Percentiles rank a stretch among this genome's conserved stretches.
phyloP scores from a whole-genome alignment of 2,797 vertebrate genomes.

The Girardinus metallicus region DNA sequence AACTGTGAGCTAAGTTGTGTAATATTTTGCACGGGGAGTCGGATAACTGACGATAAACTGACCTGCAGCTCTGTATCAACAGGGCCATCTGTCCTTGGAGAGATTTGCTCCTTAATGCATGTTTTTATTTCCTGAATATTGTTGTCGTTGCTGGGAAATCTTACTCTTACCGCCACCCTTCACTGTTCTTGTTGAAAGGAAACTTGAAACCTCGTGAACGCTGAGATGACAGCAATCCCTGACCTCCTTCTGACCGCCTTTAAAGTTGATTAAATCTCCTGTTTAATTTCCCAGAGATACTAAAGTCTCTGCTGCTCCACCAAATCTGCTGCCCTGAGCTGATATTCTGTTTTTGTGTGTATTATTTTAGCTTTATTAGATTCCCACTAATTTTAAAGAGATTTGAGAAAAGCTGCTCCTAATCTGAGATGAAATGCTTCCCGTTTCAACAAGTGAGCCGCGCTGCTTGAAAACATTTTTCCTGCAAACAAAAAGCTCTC shows the following conservation, averaged over 20 bases:
- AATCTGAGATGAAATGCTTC: constrained; percentile 56
- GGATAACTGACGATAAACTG: not conserved
- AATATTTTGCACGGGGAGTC: not conserved
- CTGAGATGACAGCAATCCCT: constrained; percentile 1
- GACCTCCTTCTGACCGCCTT: constrained; percentile 9
- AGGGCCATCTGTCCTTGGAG: not conserved
- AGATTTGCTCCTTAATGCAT: not conserved
- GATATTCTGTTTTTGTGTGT: constrained; percentile 34
- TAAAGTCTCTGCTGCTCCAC: constrained; percentile 13
- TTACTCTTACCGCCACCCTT: not conserved
- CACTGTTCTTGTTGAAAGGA: constrained; percentile 14
- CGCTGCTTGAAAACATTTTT: constrained; percentile 35
- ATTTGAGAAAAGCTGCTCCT: constrained; percentile 40
- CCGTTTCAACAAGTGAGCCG: constrained; percentile 36
- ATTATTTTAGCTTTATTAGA: constrained; percentile 30
- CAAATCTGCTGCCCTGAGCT: constrained; percentile 15
- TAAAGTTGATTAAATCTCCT: constrained; percentile 16
- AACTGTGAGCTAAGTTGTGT: not conserved
- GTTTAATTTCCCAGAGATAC: constrained; percentile 32
- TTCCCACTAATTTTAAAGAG: constrained; percentile 60
- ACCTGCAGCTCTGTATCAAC: not conserved
- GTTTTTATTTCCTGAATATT: not conserved
- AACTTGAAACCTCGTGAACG: constrained; percentile 9
- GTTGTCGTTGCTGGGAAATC: constrained; percentile 35
- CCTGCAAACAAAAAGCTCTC: constrained; percentile 23